Percentiles rank a stretch among this genome's conserved stretches.
phyloP scores from a whole-genome alignment of 2,113 vertebrate genomes.

The Siniperca knerii region DNA sequence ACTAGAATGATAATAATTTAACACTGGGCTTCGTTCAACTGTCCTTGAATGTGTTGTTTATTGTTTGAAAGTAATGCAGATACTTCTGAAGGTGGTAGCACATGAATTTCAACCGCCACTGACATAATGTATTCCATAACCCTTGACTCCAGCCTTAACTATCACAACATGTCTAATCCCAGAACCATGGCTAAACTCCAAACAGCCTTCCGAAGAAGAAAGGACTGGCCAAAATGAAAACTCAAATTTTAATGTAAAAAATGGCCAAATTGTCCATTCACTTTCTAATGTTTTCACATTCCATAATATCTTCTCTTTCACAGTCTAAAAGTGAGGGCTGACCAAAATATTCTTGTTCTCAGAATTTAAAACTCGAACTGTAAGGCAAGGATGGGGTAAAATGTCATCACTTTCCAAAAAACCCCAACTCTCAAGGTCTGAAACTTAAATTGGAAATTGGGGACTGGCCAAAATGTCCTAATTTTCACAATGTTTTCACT shows the following conservation, averaged over 20 bases:
- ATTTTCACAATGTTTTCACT: not conserved
- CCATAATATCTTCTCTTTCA: not conserved
- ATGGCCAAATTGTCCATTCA: not conserved
- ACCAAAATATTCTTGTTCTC: not conserved
- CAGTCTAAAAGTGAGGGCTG: not conserved
- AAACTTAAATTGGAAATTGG: not conserved
- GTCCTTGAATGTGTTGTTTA: not conserved
- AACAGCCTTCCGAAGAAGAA: not conserved
- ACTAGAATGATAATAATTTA: constrained; percentile 2
- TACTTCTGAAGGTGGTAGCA: not conserved
- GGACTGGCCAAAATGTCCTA: not conserved
- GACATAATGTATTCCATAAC: not conserved
- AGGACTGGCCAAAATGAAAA: not conserved
- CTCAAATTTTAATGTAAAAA: not conserved
- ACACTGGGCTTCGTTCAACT: not conserved
- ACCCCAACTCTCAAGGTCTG: not conserved
- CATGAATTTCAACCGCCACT: not conserved
- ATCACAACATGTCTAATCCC: not conserved
- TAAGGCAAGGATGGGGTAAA: not conserved
- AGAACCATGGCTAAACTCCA: not conserved
- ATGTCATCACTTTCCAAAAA: no score
- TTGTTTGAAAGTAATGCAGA: constrained; percentile 9
- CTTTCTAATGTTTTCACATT: not conserved
- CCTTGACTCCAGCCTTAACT: not conserved
- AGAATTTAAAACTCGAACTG: not conserved